These are phyloP conservation scores for Austrofundulus limnaeus DNA, from an alignment of 2,113 vertebrate genomes.

Conservation along the genomic window DNA sequence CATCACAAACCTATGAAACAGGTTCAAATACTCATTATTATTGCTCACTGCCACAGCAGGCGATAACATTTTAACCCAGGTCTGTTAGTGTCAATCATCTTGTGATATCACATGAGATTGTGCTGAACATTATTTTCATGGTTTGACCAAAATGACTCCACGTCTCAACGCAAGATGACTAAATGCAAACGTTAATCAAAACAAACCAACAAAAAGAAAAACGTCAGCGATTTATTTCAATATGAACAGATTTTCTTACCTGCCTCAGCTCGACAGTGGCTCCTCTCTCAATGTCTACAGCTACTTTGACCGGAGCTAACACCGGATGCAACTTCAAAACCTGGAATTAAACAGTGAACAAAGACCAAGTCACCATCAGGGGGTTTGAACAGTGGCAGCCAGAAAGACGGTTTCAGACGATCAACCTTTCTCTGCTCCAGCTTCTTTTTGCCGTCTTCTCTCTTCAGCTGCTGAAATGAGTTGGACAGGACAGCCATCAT, in stretches of 20 bases:
- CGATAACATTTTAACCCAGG: too few relatives aligned
- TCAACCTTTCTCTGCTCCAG: slow-evolving; percentile 87
- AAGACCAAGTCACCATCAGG: not conserved
- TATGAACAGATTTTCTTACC: slow-evolving; percentile 67
- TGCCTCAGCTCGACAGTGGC: slow-evolving; percentile 86
- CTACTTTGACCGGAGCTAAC: slow-evolving; percentile 90
- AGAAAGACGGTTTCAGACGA: slow-evolving; percentile 21
- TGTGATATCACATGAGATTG: too few relatives aligned
- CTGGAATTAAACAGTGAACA: slow-evolving; percentile 65
- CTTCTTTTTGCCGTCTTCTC: slow-evolving; percentile 79
- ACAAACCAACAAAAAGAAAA: too few relatives aligned
- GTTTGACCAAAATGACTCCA: too few relatives aligned
- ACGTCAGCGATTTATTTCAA: too few relatives aligned
- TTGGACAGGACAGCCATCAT: slow-evolving; percentile 86
- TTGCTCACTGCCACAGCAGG: too few relatives aligned
- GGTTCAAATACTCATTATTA: not conserved
- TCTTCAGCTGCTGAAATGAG: slow-evolving; percentile 84
- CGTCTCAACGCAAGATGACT: too few relatives aligned
- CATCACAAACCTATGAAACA: slow-evolving; percentile 86
- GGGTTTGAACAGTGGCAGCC: too few relatives aligned
- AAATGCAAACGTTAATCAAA: not conserved
- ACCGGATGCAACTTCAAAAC: slow-evolving; percentile 93
- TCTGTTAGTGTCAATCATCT: too few relatives aligned
- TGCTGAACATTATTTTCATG: too few relatives aligned
- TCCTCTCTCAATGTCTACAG: slow-evolving; percentile 87